These are phyloP conservation scores for Nyctibius grandis DNA, from an alignment of 2,797 vertebrate genomes.

Conservation along the genomic window DNA sequence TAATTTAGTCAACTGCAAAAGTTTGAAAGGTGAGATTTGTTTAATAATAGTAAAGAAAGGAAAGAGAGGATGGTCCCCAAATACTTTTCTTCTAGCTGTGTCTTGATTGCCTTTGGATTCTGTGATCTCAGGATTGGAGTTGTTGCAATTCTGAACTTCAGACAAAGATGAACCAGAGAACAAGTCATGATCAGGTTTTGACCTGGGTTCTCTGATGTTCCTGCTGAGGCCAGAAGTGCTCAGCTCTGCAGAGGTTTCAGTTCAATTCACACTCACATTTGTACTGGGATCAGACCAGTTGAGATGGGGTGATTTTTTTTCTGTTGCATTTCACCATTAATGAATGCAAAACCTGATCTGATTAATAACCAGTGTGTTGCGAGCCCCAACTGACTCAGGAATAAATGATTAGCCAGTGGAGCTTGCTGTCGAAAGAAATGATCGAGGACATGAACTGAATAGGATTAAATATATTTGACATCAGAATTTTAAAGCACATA, in stretches of 20 bases:
- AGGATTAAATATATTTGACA: neutral
- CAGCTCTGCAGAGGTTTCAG: neutral
- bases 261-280: neutral
- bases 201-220: neutral
- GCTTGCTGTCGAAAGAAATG: constrained; percentile 20
- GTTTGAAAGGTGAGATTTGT: neutral
- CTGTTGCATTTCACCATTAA: neutral
- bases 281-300: neutral
- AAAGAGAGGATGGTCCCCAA: neutral
- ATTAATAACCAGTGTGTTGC: constrained; percentile 13
- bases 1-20: neutral
- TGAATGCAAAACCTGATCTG: neutral
- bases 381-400: neutral
- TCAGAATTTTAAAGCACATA: neutral
- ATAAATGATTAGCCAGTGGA: constrained; percentile 32
- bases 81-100: neutral
- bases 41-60: neutral
- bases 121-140: neutral
- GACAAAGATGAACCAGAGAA: neutral
- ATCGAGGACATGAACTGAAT: neutral
- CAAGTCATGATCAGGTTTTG: neutral
- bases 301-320: neutral
- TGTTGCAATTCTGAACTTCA: neutral
- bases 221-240: neutral
- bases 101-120: neutral